Conservation (phyloP, 1,140 invertebrate species). For the Zaprionus vittiger region DNA sequence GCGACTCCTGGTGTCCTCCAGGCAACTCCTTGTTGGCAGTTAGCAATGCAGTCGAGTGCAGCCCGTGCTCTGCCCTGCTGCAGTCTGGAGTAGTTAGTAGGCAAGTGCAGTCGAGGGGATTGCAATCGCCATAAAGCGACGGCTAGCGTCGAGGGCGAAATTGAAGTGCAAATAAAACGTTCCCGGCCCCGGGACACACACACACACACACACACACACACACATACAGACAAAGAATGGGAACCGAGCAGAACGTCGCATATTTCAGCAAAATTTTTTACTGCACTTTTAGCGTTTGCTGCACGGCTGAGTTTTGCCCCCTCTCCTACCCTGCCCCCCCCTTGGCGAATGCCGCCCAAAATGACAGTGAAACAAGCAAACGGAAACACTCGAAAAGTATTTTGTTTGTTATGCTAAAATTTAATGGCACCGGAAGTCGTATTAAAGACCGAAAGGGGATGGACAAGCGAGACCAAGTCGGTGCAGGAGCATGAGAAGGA, state of each 20-base stretch:
- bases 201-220: background rate
- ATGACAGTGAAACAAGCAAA: slow-evolving; percentile 78
- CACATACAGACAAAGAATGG: no score
- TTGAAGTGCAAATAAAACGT: slow-evolving; percentile 79
- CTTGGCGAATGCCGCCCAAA: slow-evolving; percentile 38
- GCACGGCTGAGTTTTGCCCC: slow-evolving; percentile 21
- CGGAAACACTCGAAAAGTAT: slow-evolving; percentile 80
- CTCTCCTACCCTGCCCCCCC: background rate
- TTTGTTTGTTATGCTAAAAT: slow-evolving; percentile 82
- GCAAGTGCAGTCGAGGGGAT: slow-evolving; percentile 74
- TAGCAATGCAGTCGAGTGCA: slow-evolving; percentile 28
- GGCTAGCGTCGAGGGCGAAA: slow-evolving; percentile 68
- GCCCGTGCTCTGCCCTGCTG: slow-evolving; percentile 20
- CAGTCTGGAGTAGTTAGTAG: slow-evolving; percentile 67
- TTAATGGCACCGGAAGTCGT: slow-evolving; percentile 77
- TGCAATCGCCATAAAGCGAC: slow-evolving; percentile 76
- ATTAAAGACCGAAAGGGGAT: slow-evolving; percentile 62
- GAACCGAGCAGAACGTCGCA: slow-evolving; percentile 33
- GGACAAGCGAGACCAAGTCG: background rate
- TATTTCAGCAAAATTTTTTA: slow-evolving; percentile 70
- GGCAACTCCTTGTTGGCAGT: slow-evolving; percentile 43
- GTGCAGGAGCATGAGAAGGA: background rate
- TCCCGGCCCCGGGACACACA: background rate
- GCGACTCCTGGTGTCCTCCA: slow-evolving; percentile 7
- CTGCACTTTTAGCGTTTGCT: slow-evolving; percentile 66